Base-by-base conservation (phyloP, 2,888 invertebrate genomes). In the Mechanitis mazaeus region DNA sequence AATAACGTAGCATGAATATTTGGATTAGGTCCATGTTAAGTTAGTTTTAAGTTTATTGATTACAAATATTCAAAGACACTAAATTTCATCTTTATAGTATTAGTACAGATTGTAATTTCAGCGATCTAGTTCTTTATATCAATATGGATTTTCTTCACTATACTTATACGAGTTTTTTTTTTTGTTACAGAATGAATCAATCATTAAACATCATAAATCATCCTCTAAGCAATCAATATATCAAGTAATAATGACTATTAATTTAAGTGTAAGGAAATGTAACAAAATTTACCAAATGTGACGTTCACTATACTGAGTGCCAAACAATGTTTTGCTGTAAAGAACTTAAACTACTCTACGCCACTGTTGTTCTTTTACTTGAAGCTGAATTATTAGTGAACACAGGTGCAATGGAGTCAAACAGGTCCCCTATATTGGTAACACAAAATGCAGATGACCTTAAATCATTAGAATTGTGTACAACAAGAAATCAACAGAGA, bases 321-420 rank as follows among this genome's bases (percentile, higher is more conserved):
- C 87, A 87, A 85, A 89, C 88, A 85, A 90, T 90, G 90, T 83
- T 81, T 85, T 86, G 83, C 84, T 84, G 84, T 84, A 85, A 81
- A 84, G 84, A 84, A 84, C 84, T 87, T 54, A 86, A 87, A 81
- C 76, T 89, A 83, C 80, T 89, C 78, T 89, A 87, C 72, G 86
- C 84, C 65, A 80, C 83, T 75, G 74, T 88, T 76, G 81, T 89
- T 78, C 77, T 90, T 61, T 78, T 89, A 74, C 79, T 89, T 57
- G 85, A 89, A 80, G 84, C 83, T 47, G 86, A 85, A 74, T 76
- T 87, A 72, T 70, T 87, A 67, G 84, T 84, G 77, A 86, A 85
- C 74, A 86, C 84, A 50, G 79, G 79, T 77, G 87, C 85, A 72
- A 87, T 87, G 87, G 88, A 87, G 77, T 85, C 85, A 71, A 83